Evolutionary conservation across 2,888 invertebrate species (phyloP).

Genomic region (Villa cingulata): DNA sequence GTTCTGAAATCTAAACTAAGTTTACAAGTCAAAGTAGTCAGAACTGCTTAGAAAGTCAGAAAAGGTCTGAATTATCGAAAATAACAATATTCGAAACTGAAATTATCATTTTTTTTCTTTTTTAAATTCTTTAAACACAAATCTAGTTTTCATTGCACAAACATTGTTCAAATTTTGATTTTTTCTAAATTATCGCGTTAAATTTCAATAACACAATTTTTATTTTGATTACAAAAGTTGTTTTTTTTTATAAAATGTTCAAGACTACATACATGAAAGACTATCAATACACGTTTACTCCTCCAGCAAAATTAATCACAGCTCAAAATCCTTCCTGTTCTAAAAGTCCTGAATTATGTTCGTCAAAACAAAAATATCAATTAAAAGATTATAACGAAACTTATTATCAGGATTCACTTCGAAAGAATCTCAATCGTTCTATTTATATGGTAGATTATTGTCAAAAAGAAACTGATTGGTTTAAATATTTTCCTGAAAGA

Average conservation of each 20-base stretch:
- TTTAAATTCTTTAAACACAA: too few species aligned
- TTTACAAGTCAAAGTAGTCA: too few species aligned
- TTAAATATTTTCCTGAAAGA: too few species aligned
- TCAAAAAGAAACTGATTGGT: not conserved
- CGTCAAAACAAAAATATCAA: not conserved
- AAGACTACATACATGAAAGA: not conserved
- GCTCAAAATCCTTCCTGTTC: not conserved
- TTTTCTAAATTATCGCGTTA: too few species aligned
- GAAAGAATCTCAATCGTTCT: not conserved
- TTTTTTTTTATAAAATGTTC: not conserved
- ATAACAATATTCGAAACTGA: too few species aligned
- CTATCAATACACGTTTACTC: not conserved
- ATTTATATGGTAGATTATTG: not conserved
- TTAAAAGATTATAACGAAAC: not conserved
- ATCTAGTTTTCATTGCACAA: too few species aligned
- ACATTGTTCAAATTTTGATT: not conserved
- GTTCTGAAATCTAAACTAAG: too few species aligned
- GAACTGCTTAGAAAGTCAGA: too few species aligned
- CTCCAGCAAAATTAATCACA: not conserved
- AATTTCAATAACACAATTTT: too few species aligned
- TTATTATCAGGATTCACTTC: not conserved
- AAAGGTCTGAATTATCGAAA: too few species aligned
- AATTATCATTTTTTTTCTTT: too few species aligned
- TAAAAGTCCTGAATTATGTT: not conserved
- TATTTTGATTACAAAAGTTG: too few species aligned